Evolutionary conservation across 1,140 invertebrate genomes (phyloP), one percentile per base, ranked within the genome.

Genomic region (Pomacea maculata): DNA sequence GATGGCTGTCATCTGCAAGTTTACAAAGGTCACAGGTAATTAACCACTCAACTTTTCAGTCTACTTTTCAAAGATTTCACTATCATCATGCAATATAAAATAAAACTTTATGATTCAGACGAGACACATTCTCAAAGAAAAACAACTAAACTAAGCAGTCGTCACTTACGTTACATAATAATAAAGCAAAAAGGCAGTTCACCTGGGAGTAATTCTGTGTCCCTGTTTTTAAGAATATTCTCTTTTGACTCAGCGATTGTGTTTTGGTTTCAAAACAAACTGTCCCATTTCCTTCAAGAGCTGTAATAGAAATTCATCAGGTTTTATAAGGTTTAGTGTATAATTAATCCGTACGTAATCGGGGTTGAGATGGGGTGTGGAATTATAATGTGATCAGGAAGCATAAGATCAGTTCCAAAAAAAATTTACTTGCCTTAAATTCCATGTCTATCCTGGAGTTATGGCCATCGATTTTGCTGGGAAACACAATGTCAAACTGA

Each of bases 1-100:
- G 77, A 8, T 70, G 77, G 21, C 57, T 64, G 67, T 78, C 65
- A n/a, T 55, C 77, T 78, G 77, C 34, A 45, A 45, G 34, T 45
- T 45, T 15, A 77, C 64, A 45, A 78, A n/a, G 67, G 2, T 1
- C 34, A 34, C 52, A 61, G 9, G 0, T n/a, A 25, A 10, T 15
- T 10, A 76, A 34, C 4, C 29, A 70, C 10, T 1, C 1, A 11
- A 70, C 9, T 70, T 70, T 2, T 11, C 6, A 45, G 2, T 45
- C 6, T 45, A 45, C 34, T 2, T 45, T 45, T 45, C 3, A 45
- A 2, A 45, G 34, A 45, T 45, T 45, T 45, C 6, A 2, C 34
- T 45, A 45, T 45, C 34, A 12, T 21, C n/a, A 17, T 25, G 10
- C 29, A 11, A n/a, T 0, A 15, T 25, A 15, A 15, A 1, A 6